Base-by-base conservation (phyloP, 2,797 vertebrate genomes). In the Pseudomugil gertrudae region DNA sequence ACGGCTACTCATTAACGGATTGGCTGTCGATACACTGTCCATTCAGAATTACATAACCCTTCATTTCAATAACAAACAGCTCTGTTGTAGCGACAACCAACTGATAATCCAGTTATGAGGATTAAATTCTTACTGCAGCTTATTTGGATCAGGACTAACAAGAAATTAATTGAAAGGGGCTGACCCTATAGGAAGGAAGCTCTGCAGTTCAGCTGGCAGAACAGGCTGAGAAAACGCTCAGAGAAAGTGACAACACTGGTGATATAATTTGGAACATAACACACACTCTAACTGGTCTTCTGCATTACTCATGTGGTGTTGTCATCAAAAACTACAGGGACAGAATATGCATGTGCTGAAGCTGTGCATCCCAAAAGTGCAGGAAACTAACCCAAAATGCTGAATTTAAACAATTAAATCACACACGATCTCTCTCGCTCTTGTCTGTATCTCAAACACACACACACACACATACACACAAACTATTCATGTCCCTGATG, bases 41-140 rank as follows among this genome's bases (percentile, higher is more conserved):
- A 81, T 66, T 24, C 70, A 66, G 35, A 86, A 75, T 89, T 66
- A 80, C 60, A 58, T 69, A 84, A 83, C 54, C 53, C 59, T 40
- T 84, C 50, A 84, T 87, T 84, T 86, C 66, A 80, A 76, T 67
- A 78, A 78, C 82, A 87, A 85, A 79, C 73, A 54, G 78, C 70
- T 82, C 81, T 84, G 78, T 80, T 68, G 78, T 74, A 69, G 75
- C 67, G 17, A 69, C 81, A 81, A 90, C 90, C 87, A 84, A 72
- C 76, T 84, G 85, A 78, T 93, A 92, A 93, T 93, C 90, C 90
- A 90, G 84, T 92, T 91, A 92, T 78, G 86, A 72, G 87, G 84
- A 92, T 92, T 92, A 92, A 81, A 92, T 91, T 89, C 92, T 91
- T 90, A 92, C 86, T 32, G 81, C 76, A 81, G 83, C 89, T 92